Base-by-base conservation (phyloP, 2,888 invertebrate species). In the Reticulitermes lucifugus region DNA sequence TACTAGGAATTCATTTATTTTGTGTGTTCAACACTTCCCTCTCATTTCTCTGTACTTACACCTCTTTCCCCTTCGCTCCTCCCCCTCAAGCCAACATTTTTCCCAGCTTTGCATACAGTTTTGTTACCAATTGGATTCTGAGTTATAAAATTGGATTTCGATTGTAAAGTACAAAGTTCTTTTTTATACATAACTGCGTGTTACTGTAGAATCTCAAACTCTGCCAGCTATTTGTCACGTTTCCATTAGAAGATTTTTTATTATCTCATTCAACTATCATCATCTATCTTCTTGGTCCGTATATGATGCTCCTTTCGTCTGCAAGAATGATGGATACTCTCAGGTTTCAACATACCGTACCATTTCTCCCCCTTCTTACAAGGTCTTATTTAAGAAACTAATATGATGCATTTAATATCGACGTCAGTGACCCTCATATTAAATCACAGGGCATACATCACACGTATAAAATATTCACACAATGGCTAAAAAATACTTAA, bases 241-340 rank as follows among this genome's bases (percentile, higher is more conserved):
- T 51, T 79, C 79, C 79, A 79, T 79, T 79, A 79, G 55, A 18
- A 51, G 41, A 79, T 51, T 79, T 79, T 79, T 79, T 79, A 65
- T 65, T 65, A 65, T 25, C 65, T 65, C 65, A 65, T 65, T n/a
- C 65, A 65, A 6, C 65, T 65, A n/a, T 65, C 65, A 65, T 65
- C 65, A 65, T 65, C n/a, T 65, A 65, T 65, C 65, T 65, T 65
- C 65, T 65, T 25, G 65, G 65, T 65, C 25, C 25, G 25, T 25
- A 65, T 65, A 7, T n/a, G 65, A 65, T 65, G 65, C 65, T 65
- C 65, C 65, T n/a, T 65, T 65, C 65, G 65, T 65, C 65, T 65
- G 65, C 65, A n/a, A 25, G 65, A 65, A 65, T 65, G 65, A 65
- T 65, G 65, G 65, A 65, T 65, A 65, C n/a, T 65, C 65, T 25